Conservation (phyloP, 2,113 vertebrate genomes). For the human (Homo sapiens) region DNA sequence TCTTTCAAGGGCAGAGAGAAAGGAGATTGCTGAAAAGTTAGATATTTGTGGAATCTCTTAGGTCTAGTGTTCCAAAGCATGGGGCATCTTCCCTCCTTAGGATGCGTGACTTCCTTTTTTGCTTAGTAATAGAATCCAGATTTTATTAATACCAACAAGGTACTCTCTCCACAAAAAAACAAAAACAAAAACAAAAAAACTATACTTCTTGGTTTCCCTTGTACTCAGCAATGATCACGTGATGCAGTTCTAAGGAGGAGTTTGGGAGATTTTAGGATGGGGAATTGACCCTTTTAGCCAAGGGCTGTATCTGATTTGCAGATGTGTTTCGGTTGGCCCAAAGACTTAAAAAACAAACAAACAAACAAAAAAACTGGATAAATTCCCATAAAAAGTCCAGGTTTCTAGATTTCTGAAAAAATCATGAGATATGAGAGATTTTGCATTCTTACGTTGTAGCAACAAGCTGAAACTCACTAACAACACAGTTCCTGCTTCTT, state of each 20-base stretch:
- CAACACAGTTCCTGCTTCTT: not conserved
- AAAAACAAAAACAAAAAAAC: not conserved
- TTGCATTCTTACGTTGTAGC: not conserved
- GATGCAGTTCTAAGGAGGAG: not conserved
- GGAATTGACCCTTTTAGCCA: not conserved
- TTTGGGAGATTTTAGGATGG: not conserved
- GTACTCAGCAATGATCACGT: not conserved
- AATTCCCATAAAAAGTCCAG: not conserved
- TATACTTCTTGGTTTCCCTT: not conserved
- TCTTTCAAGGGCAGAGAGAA: not conserved
- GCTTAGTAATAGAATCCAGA: not conserved
- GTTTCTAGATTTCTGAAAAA: not conserved
- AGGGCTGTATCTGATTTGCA: not conserved
- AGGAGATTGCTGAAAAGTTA: not conserved
- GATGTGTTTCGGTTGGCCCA: not conserved
- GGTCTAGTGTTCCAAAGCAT: not conserved
- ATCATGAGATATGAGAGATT: not conserved
- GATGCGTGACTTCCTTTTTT: not conserved
- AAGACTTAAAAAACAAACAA: not conserved
- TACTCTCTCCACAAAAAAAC: not conserved
- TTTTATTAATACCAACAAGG: not conserved
- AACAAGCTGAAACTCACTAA: not conserved
- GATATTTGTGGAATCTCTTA: constrained; percentile 16
- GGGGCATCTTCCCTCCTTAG: not conserved
- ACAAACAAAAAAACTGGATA: not conserved